Base-by-base conservation (phyloP, 2,113 vertebrate species). In the Chiloscyllium plagiosum region DNA sequence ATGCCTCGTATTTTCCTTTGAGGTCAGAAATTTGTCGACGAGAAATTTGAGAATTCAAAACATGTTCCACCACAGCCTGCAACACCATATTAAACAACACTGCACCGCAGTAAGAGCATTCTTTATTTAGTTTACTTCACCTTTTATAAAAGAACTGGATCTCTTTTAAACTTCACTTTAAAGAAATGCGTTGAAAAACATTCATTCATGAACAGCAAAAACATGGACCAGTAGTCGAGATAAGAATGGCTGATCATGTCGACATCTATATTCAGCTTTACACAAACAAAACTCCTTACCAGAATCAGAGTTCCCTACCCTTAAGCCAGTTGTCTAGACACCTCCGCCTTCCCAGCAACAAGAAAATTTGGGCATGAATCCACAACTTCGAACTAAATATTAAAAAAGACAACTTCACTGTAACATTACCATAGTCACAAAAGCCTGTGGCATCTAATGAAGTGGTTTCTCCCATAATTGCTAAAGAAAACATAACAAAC, bases 251-350 rank as follows among this genome's bases (percentile, higher is more conserved):
- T 66, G 24, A 87, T 87, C 52, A 87, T 2, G 24, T 29, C 50
- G 20, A 37, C 37, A 50, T 24, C 85, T 24, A 65, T n/a, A 93
- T 66, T 93, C 90, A 93, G 90, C 24, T 93, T 93, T 26, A 93
- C 22, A 68, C n/a, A 93, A 93, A 50, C 50, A 76, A 68, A 29
- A 68, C 26, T 93, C 87, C 26, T 68, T 8, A 68, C 13, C 61
- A 68, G 33, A 37, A 68, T 66, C 90, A 68, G 15, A 68, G 33
- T 37, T 93, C 56, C 13, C 29, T 65, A 68, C 33, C 37, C 61
- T 42, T 94, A 94, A 94, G 92, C 6, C 66, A 69, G 65, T 19
- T 94, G 65, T 72, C 68, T 20, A 95, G 94, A 72, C 94, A 95
- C 42, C 47, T 29, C 37, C 66, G n/a, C 26, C 94, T 76, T 95